A percentile compares a stretch with the other conserved stretches of the same genome.
phyloP scores from a whole-genome alignment of 2,113 vertebrate species.

The Hymenochirus boettgeri region DNA sequence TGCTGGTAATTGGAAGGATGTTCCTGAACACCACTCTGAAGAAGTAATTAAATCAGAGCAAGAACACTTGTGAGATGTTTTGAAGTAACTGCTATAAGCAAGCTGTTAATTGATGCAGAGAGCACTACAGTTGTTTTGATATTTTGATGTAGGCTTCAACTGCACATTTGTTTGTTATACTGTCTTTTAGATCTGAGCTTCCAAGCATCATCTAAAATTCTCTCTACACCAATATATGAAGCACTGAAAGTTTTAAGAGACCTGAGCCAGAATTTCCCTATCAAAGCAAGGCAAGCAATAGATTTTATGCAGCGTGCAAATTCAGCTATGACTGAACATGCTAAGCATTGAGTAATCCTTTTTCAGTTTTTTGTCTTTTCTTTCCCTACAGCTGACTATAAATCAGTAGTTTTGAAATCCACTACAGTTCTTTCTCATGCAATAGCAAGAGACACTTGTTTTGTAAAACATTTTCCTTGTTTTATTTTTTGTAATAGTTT shows the following conservation, averaged over 20 bases:
- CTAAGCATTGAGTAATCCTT: no score
- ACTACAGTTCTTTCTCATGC: no score
- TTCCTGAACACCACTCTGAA: slow-evolving; percentile 3
- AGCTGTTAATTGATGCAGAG: slow-evolving; percentile 22
- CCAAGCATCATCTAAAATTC: slow-evolving; percentile 84
- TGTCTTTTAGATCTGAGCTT: slow-evolving; percentile 82
- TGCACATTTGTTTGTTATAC: slow-evolving; percentile 13
- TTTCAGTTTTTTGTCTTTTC: no score
- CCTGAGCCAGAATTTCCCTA: slow-evolving; percentile 90
- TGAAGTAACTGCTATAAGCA: slow-evolving; percentile 11
- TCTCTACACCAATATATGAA: slow-evolving; percentile 79
- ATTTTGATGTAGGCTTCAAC: not conserved
- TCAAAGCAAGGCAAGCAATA: slow-evolving; percentile 84
- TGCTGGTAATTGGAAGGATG: slow-evolving; percentile 19
- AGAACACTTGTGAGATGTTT: slow-evolving; percentile 14
- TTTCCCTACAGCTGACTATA: no score
- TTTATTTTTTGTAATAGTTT: no score
- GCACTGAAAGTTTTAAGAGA: slow-evolving; percentile 87
- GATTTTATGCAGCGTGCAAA: no score
- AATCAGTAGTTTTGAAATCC: no score
- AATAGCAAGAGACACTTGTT: no score
- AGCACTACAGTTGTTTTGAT: not conserved
- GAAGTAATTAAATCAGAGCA: no score
- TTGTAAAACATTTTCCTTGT: no score
- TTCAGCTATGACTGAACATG: no score